Percentiles rank a stretch among this genome's conserved stretches.
Conservation (phyloP, 2,113 vertebrate genomes). For the Solea solea region DNA sequence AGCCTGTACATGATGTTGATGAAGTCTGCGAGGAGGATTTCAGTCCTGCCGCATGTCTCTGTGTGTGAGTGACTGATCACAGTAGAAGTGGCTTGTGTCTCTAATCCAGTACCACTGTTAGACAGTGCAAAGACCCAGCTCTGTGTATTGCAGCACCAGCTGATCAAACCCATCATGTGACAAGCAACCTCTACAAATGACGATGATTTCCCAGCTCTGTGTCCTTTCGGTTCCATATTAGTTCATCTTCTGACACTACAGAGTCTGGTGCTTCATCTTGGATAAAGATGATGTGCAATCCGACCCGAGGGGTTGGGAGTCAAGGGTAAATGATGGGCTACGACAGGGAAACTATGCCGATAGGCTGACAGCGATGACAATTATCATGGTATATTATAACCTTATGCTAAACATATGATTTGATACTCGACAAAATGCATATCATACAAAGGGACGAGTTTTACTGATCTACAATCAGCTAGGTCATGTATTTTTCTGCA, state of each 20-base stretch:
- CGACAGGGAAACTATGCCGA: constrained; percentile 33
- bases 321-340: constrained; percentile 67
- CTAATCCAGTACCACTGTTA: constrained; percentile 80
- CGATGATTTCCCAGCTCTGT: constrained; percentile 69
- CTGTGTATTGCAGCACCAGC: constrained; percentile 63
- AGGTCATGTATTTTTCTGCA: constrained; percentile 3
- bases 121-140: constrained; percentile 77
- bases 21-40: constrained; percentile 67
- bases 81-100: constrained; percentile 76
- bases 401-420: constrained; percentile 54
- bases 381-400: constrained; percentile 56
- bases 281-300: constrained; percentile 74
- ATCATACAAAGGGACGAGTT: not conserved
- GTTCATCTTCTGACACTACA: constrained; percentile 66
- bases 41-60: constrained; percentile 60
- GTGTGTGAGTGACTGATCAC: constrained; percentile 76
- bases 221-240: constrained; percentile 70
- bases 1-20: constrained; percentile 54
- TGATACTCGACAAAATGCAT: constrained; percentile 56
- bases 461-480: constrained; percentile 14
- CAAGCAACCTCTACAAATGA: constrained; percentile 75
- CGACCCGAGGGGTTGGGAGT: constrained; percentile 62
- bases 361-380: constrained; percentile 69
- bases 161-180: constrained; percentile 80
- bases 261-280: constrained; percentile 69